Evolutionary conservation across 2,797 vertebrate genomes (phyloP).

Genomic region (Aldrovandia affinis): DNA sequence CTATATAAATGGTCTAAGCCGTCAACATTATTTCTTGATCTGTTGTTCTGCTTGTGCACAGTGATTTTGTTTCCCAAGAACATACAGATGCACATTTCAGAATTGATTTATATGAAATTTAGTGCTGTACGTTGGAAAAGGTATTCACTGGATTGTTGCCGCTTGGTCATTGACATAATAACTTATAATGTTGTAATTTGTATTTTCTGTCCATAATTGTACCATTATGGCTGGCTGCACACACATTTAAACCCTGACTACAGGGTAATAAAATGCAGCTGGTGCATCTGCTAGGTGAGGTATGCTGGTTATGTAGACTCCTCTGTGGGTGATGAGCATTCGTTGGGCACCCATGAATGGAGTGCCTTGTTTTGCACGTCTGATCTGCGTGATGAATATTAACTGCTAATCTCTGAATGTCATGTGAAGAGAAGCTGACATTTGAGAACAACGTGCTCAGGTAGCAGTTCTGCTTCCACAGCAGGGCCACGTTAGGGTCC

Average conservation of each 20-base stretch:
- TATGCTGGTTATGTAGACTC: background rate
- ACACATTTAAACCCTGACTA: background rate
- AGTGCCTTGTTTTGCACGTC: slow-evolving; percentile 2
- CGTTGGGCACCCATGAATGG: background rate
- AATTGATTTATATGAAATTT: background rate
- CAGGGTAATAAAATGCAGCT: background rate
- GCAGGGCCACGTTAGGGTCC: background rate
- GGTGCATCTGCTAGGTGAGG: background rate
- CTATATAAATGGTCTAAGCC: background rate
- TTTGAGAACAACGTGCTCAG: background rate
- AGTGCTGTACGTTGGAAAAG: background rate
- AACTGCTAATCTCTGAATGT: background rate
- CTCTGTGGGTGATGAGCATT: background rate
- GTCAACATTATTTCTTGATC: background rate
- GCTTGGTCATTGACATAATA: background rate
- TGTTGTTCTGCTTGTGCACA: background rate
- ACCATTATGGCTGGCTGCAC: background rate
- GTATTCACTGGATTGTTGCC: background rate
- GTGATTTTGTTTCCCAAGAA: background rate
- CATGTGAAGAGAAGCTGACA: background rate
- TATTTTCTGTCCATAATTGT: background rate
- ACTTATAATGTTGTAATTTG: background rate
- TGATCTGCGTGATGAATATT: background rate
- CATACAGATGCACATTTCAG: background rate
- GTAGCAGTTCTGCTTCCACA: background rate